These are phyloP conservation scores for Physella acuta DNA, from an alignment of 1,140 invertebrate genomes.

Conservation along the genomic window DNA sequence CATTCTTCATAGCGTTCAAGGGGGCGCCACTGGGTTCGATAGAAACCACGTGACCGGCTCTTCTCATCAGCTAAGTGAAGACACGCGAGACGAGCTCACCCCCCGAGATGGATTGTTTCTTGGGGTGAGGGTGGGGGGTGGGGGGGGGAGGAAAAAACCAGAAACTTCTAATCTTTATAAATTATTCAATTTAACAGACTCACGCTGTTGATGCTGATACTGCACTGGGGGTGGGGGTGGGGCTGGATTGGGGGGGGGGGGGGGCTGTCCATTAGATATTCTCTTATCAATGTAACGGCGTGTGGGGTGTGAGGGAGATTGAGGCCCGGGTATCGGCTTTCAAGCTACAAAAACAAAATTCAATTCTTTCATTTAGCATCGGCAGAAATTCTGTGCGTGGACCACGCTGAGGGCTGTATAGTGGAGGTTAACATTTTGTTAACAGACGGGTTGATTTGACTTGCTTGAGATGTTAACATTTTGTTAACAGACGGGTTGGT, in stretches of 20 bases:
- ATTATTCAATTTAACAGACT: conserved; percentile 12
- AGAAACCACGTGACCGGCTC: conserved; percentile 9
- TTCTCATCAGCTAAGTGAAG: conserved; percentile 22
- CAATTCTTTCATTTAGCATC: too few species aligned
- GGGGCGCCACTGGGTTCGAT: background rate
- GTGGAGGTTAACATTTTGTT: too few species aligned
- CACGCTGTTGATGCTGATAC: background rate
- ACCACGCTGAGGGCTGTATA: too few species aligned
- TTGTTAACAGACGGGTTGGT: too few species aligned
- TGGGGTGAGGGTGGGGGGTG: background rate
- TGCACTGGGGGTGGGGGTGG: background rate
- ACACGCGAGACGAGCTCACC: conserved; percentile 2
- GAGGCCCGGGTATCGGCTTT: too few species aligned
- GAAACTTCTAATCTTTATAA: conserved; percentile 17
- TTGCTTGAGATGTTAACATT: too few species aligned
- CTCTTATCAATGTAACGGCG: background rate
- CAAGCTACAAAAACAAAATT: too few species aligned
- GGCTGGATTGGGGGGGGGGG: background rate
- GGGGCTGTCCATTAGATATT: background rate
- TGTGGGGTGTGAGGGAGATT: background rate
- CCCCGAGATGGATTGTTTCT: conserved; percentile 18
- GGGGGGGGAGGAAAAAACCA: conserved; percentile 1
- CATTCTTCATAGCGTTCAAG: background rate
- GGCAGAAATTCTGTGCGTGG: too few species aligned
- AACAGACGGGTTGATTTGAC: too few species aligned